These are phyloP conservation scores for Diploptera punctata DNA, from an alignment of 2,888 invertebrate genomes.

Conservation along the genomic window DNA sequence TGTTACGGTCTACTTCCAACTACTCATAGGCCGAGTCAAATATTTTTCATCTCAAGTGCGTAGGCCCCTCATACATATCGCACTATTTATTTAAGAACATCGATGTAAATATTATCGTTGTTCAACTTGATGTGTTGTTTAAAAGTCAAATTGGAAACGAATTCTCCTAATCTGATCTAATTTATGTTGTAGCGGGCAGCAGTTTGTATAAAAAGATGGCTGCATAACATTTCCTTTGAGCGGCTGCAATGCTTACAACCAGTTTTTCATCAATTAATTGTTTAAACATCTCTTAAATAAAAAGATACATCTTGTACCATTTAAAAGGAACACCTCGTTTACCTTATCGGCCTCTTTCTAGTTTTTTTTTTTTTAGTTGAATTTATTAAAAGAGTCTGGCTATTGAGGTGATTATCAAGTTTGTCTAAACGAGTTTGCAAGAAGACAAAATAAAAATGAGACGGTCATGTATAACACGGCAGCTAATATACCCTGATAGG, in stretches of 20 bases:
- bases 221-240: too few relatives aligned
- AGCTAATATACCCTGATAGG: not conserved
- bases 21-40: too few relatives aligned
- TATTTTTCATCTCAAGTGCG: too few relatives aligned
- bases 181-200: too few relatives aligned
- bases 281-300: not conserved
- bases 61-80: too few relatives aligned
- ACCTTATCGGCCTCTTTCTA: not conserved
- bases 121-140: too few relatives aligned
- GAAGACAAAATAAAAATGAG: not conserved
- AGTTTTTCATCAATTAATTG: constrained; percentile 19
- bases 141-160: too few relatives aligned
- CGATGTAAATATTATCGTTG: too few relatives aligned
- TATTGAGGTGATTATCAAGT: constrained; percentile 4
- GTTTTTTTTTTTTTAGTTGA: not conserved
- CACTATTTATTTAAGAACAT: too few relatives aligned
- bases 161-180: too few relatives aligned
- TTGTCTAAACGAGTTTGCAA: not conserved
- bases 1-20: too few relatives aligned
- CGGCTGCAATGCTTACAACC: not conserved
- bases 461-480: not conserved
- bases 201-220: too few relatives aligned
- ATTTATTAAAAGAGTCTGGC: constrained; percentile 5
- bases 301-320: not conserved
- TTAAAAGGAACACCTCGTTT: not conserved